Evolutionary conservation across 2,797 vertebrate species (phyloP), one percentile per base, ranked within the genome.

Genomic region (Oophaga sylvatica): DNA sequence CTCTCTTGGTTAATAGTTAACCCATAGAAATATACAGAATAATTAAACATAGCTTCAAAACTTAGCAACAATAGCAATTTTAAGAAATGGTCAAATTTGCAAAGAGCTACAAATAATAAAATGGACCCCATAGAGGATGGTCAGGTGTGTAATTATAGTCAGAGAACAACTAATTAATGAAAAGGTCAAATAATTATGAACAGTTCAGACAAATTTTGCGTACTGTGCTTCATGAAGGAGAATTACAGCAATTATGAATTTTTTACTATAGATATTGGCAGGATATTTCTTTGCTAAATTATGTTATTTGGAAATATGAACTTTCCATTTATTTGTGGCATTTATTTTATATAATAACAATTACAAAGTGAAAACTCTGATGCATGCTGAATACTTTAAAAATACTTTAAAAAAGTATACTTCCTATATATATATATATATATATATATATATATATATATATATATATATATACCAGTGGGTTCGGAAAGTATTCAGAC

Each of bases 291-390:
- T 57, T 48, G 17, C 80, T 53, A 19, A 81, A n/a, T 48, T n/a
- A n/a, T 57, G 19, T 65, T 53, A 16, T 56, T 83, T 20, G 70
- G 31, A 83, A 57, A 83, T 20, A 71, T 70, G 19, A 83, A 68
- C n/a, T 57, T 70, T 17, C 45, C 45, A n/a, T 29, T 68, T 68
- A n/a, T 56, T 8, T 68, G 12, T 67, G 35, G 90, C 91, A 93
- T 92, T 91, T 92, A 90, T 93, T 92, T 92, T 91, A 87, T 70
- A 11, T 10, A 1, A 73, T n/a, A 20, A 75, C 13, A 75, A 20
- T 48, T 22, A 1, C 41, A 41, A 68, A 31, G 7, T 75, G 0
- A 48, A 53, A 48, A 48, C 22, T 20, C 29, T 19, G 5, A 73
- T 19, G 2, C 5, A 41, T 19, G 8, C 29, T 17, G 17, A 16